These are phyloP conservation scores for Drosophila equinoxialis DNA, from an alignment of 1,140 invertebrate species.

Conservation along the genomic window DNA sequence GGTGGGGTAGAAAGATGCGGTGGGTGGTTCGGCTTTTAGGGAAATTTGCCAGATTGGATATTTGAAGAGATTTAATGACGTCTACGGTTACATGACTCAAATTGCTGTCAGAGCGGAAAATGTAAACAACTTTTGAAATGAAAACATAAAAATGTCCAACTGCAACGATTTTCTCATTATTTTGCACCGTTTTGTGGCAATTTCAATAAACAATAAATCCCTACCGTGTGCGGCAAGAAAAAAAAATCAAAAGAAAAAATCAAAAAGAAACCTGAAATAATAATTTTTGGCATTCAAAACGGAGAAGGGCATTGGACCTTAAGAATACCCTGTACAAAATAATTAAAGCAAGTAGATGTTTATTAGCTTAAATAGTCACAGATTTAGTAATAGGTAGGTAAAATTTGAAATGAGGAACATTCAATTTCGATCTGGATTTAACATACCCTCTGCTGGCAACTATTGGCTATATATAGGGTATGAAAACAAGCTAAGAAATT, in stretches of 20 bases:
- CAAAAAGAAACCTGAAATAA: slow-evolving; percentile 1
- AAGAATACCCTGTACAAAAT: neutral
- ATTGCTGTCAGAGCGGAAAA: slow-evolving; percentile 46
- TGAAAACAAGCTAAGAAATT: slow-evolving; percentile 31
- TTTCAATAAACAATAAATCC: slow-evolving; percentile 82
- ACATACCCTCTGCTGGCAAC: neutral
- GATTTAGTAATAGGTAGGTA: no score
- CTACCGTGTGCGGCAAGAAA: slow-evolving; percentile 45
- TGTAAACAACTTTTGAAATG: slow-evolving; percentile 78
- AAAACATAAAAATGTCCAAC: slow-evolving; percentile 78
- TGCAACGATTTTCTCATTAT: slow-evolving; percentile 78
- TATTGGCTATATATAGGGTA: neutral
- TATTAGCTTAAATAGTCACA: no score
- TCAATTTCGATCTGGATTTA: no score
- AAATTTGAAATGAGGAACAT: no score
- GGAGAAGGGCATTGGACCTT: neutral
- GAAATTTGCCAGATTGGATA: slow-evolving; percentile 36
- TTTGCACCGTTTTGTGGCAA: slow-evolving; percentile 81
- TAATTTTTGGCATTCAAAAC: slow-evolving; percentile 38
- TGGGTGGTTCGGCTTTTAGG: slow-evolving; percentile 44
- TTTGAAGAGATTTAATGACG: slow-evolving; percentile 56
- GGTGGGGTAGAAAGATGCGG: no score
- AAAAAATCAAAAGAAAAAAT: neutral
- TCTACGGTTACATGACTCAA: slow-evolving; percentile 66
- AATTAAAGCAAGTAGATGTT: no score